Evolutionary conservation across 2,113 vertebrate genomes (phyloP).

Genomic region (Nothobranchius furzeri): DNA sequence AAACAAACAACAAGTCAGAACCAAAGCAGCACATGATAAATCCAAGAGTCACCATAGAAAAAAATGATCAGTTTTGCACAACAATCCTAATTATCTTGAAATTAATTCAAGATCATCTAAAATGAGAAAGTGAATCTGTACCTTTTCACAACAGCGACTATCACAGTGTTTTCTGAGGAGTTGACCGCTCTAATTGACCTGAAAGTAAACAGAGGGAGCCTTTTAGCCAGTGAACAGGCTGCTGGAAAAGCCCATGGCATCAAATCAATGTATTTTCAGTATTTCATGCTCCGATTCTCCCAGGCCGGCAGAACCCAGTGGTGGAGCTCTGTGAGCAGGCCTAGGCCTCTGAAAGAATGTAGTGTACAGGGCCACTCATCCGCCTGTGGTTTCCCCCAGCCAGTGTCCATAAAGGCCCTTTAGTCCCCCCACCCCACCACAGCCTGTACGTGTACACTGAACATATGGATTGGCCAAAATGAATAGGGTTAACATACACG

Average conservation of each 20-base stretch:
- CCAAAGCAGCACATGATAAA: constrained; percentile 23
- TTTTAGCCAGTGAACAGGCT: constrained; percentile 57
- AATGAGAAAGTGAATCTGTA: constrained; percentile 63
- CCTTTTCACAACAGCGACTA: constrained; percentile 93
- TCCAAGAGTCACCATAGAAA: neutral
- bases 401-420: constrained; percentile 76
- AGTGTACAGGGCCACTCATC: constrained; percentile 76
- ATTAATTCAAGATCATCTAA: constrained; percentile 9
- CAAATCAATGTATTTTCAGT: constrained; percentile 71
- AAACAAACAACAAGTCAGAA: constrained; percentile 48
- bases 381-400: constrained; percentile 73
- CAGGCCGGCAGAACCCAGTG: constrained; percentile 67
- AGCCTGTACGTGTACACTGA: constrained; percentile 66
- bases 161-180: constrained; percentile 93
- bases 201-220: constrained; percentile 75
- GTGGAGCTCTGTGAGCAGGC: constrained; percentile 64
- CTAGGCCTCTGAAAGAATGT: constrained; percentile 77
- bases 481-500: constrained; percentile 76
- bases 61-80: no score
- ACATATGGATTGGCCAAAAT: constrained; percentile 77
- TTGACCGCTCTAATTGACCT: constrained; percentile 92
- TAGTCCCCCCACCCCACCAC: constrained; percentile 61
- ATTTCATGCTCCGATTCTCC: constrained; percentile 70
- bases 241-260: constrained; percentile 65
- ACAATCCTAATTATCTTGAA: neutral